Evolutionary conservation across 2,888 invertebrate species (phyloP), one percentile per base, ranked within the genome.

Genomic region (Pantelozetes paolii): DNA sequence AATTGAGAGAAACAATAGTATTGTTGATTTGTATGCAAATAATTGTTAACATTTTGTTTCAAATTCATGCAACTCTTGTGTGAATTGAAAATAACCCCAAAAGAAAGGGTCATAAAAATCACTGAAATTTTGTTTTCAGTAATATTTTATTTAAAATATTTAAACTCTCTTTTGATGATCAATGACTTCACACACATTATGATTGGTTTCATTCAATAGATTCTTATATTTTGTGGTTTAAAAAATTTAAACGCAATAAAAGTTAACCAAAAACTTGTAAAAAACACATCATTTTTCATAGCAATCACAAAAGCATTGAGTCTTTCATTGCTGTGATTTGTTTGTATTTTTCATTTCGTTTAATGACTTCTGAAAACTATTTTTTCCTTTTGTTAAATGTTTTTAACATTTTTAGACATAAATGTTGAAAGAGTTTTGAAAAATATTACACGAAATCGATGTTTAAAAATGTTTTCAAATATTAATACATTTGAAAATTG

Each of bases 231-330:
- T 15, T 5, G 20, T 8, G 50, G n/a, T 20, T 20, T 20, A 20
- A 15, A 50, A n/a, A n/a, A n/a, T n/a, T n/a, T n/a, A n/a, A n/a
- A n/a, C n/a, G 50, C n/a, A 50, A 3, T 11, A 45, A n/a, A 50
- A n/a, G 50, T 50, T n/a, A 50, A n/a, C 50, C 50, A 20, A 50
- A 50, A n/a, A n/a, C n/a, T n/a, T 50, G 50, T 50, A 20, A 50
- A 50, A 50, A 50, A 20, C 20, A n/a, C n/a, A n/a, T 20, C 50
- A 50, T 50, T 50, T 50, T n/a, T 50, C 50, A 20, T 20, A 50
- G n/a, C 6, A 50, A 50, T 50, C 50, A 50, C 20, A n/a, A 50
- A 15, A 45, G 11, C 36, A 36, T 36, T 11, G 36, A 36, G 6
- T 50, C 20, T 50, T 50, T 50, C 45, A 45, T 18, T 45, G 13